Conservation (phyloP, 2,113 vertebrate genomes). For the Ctenomys sociabilis region DNA sequence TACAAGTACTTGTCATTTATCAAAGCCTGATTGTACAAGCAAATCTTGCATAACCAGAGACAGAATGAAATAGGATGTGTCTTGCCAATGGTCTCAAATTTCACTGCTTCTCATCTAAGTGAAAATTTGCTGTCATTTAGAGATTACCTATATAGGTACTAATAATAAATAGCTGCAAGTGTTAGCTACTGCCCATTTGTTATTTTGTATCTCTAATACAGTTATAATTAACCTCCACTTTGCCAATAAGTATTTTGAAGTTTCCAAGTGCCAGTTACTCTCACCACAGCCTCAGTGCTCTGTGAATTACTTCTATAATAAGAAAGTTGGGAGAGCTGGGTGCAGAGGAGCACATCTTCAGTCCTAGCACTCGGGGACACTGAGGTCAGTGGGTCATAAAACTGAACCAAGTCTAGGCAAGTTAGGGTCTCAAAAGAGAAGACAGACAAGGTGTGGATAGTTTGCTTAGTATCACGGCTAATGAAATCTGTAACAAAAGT, state of each 20-base stretch:
- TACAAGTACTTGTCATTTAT: conserved; percentile 61
- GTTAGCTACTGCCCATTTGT: not conserved
- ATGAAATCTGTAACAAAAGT: not conserved
- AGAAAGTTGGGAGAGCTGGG: not conserved
- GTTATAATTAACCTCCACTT: not conserved
- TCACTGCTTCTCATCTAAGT: conserved; percentile 30
- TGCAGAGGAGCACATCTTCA: not conserved
- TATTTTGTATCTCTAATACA: not conserved
- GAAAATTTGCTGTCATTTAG: not conserved
- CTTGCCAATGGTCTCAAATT: conserved; percentile 54
- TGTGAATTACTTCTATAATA: not conserved
- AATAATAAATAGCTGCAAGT: not conserved
- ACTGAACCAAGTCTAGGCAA: not conserved
- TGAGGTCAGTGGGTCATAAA: not conserved
- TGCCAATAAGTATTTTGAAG: not conserved
- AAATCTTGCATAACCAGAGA: conserved; percentile 58
- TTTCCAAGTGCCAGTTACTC: not conserved
- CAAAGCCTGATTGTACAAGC: conserved; percentile 64
- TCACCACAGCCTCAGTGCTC: not conserved
- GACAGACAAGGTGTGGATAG: not conserved
- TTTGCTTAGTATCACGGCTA: not conserved
- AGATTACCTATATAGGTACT: not conserved
- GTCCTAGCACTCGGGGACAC: not conserved
- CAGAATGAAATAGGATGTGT: conserved; percentile 60
- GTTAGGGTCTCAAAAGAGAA: not conserved